Base-by-base conservation (phyloP, 37 sponge, comb jelly and placozoan species). In the Aplysina aerophoba region DNA sequence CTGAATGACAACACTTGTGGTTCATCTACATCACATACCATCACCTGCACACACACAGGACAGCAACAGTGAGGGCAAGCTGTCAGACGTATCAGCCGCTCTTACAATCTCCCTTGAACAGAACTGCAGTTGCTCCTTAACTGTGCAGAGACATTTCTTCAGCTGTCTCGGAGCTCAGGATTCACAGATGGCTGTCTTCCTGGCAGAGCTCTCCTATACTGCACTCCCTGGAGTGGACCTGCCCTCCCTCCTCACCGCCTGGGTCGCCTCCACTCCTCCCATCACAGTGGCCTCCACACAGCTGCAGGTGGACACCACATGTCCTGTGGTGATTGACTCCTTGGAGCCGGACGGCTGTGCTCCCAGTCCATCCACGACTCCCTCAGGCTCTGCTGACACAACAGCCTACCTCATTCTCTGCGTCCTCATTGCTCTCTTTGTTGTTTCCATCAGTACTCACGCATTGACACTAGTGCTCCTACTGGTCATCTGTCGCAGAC, bases 241-340 rank as follows among this genome's bases (percentile, higher is more conserved):
- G 6, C 33, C 34, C 31, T 31, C 31, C 71, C 71, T 69, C 34
- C 71, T 69, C 31, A 17, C 27, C 17, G 13, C 71, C 71, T 69
- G 71, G 71, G 71, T 69, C 71, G 28, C 71, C 27, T 31, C 71
- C 34, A 16, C 17, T 27, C 71, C 71, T 69, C 34, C 34, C 27
- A n/a, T 69, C 28, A 30, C 34, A 69, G 71, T 69, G 34, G 17
- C 19, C 71, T 35, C 28, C 19, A 30, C 28, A 17, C 71, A 30
- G 34, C 71, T 69, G 1, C 19, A 28, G 31, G 71, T 69, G 31
- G 34, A 69, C 34, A 30, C 35, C 19, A 35, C 71, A 16, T 69
- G 71, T 69, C 71, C 28, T 5, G 71, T 69, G 28, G 71, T 34
- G 71, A n/a, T 31, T 62, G 31, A 28, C 17, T 69, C 71, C 28